Percentiles rank a stretch among this genome's conserved stretches.
phyloP scores from a whole-genome alignment of 1,140 invertebrate genomes.

The Drosophila parvula region DNA sequence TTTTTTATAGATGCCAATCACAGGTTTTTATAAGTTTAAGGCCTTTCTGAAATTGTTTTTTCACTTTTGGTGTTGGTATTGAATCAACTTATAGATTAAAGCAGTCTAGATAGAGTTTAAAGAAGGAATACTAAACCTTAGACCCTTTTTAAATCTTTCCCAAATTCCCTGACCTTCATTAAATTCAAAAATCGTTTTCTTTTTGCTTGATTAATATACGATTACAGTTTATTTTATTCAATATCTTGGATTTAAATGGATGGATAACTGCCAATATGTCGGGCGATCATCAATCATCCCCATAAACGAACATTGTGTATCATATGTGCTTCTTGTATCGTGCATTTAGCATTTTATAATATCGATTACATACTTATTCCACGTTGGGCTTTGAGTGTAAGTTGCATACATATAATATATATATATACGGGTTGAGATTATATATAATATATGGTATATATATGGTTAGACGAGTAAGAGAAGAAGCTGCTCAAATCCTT shows the following conservation, averaged over 20 bases:
- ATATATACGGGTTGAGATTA: slow-evolving; percentile 20
- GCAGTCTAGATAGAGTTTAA: neutral
- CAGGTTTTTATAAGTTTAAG: neutral
- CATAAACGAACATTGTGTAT: slow-evolving; percentile 36
- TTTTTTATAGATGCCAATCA: neutral
- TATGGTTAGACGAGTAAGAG: slow-evolving; percentile 30
- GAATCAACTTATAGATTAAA: too few relatives aligned
- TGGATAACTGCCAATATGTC: slow-evolving; percentile 24
- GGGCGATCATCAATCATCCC: slow-evolving; percentile 28
- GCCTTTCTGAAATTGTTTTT: neutral
- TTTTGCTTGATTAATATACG: slow-evolving; percentile 11
- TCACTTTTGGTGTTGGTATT: too few relatives aligned
- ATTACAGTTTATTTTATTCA: slow-evolving; percentile 26
- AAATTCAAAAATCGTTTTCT: neutral
- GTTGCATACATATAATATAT: slow-evolving; percentile 49
- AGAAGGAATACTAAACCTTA: too few relatives aligned
- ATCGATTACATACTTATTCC: slow-evolving; percentile 14
- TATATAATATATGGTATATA: too few relatives aligned
- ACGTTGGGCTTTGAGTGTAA: slow-evolving; percentile 5
- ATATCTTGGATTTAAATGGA: slow-evolving; percentile 12
- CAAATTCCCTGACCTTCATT: too few relatives aligned
- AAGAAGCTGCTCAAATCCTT: slow-evolving; percentile 56
- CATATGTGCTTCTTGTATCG: slow-evolving; percentile 77
- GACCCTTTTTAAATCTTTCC: neutral
- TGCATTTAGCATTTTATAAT: slow-evolving; percentile 28